Evolutionary conservation across 2,888 invertebrate genomes (phyloP), one percentile per base, ranked within the genome.

Genomic region (Sialis fuliginosa): DNA sequence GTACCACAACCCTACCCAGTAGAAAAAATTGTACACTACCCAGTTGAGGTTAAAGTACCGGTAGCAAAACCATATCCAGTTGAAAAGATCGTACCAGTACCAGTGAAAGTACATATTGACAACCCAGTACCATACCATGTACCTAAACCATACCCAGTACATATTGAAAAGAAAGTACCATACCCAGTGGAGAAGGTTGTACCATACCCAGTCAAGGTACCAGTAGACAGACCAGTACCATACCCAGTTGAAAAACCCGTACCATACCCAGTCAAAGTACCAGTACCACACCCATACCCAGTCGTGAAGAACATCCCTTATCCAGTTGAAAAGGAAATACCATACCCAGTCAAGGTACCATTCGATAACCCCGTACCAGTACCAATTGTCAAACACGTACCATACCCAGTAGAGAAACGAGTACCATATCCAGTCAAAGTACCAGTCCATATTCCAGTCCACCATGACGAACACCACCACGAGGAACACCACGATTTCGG

Each of bases 161-260:
- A 69, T 44, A 77, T 82, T 0, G 80, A 79, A 54, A 81, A 81
- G 55, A 76, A 72, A 46, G 76, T 81, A 41, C 81, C 79, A 4
- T 82, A 82, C 62, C 78, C 78, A 46, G 77, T 83, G 0, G 80
- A 80, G 56, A 81, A 81, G 62, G 67, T 70, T 44, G 74, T 77
- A 13, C 79, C 75, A 43, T 68, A 69, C 50, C 57, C 56, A 46
- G 79, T 80, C 1, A 75, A 79, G 58, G 74, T 78, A 10, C 71
- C 67, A 44, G 71, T 74, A 37, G 77, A 81, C 48, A 70, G 73
- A 56, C 80, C 77, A 33, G 71, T 80, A 5, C 78, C 78, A 5
- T 74, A 77, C 4, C 78, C 77, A 48, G 80, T 84, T 1, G 81
- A 81, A 51, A 81, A 81, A 56, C 78, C 76, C 43, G 79, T 81